Base-by-base conservation (phyloP, 2,888 invertebrate species). In the Netelia virgata region DNA sequence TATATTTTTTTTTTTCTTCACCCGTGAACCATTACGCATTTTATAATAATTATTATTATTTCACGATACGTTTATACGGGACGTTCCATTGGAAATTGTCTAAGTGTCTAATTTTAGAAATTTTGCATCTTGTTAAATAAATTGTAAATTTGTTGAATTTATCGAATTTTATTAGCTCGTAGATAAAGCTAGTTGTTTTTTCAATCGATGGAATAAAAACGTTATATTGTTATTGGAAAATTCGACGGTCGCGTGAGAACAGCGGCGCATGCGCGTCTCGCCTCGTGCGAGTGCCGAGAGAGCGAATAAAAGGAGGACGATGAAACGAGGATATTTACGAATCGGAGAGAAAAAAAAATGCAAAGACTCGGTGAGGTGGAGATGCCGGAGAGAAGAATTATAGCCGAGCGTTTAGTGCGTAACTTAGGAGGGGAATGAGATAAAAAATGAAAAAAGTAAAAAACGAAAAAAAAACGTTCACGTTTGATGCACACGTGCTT, bases 401-500 rank as follows among this genome's bases (percentile, higher is more conserved):
- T 66, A n/a, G 75, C 64, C 8, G 20, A 66, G 41, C 75, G 43
- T 75, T 75, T 75, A 66, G 66, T 41, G 64, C 43, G 41, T 55
- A 66, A 66, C 75, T 75, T 41, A 11, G 20, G 5, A 59, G 50
- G 43, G 20, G 28, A 61, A 20, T 28, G 53, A 53, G 53, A 53
- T 41, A 55, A 18, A 66, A 55, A 70, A n/a, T n/a, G n/a, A n/a
- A 69, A 28, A n/a, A 8, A 23, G 61, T 20, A 69, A 53, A 77
- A 50, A 53, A 61, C 11, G 47, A 68, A 74, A 47, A 68, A 57
- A 3, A 68, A 43, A 63, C 10, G 55, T 53, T 23, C 28, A 36
- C 41, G 41, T 74, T 81, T 43, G 72, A 63, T 16, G 76, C 72
- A 76, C 76, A 82, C 76, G 72, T 72, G 76, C 57, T 64, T 72